Conservation (phyloP, 2,113 vertebrate genomes). For the Pyxicephalus adspersus region DNA sequence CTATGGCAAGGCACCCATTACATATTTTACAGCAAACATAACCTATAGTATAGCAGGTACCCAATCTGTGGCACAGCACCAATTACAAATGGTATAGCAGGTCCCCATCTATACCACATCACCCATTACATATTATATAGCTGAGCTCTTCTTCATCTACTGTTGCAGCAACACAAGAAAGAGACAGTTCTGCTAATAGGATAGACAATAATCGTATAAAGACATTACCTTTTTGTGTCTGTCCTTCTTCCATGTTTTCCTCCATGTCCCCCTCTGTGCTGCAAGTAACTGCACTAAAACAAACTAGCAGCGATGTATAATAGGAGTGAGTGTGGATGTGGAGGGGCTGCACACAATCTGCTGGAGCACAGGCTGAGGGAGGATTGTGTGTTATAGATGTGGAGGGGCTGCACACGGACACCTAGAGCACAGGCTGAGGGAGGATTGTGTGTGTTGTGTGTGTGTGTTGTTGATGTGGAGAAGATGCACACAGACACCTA, state of each 20-base stretch:
- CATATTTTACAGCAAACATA: too few species aligned
- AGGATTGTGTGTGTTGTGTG: conserved; percentile 50
- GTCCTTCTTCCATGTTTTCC: conserved; percentile 98
- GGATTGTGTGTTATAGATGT: conserved; percentile 67
- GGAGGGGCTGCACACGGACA: too few species aligned
- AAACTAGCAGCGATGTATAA: conserved; percentile 77
- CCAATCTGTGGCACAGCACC: too few species aligned
- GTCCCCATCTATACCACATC: too few species aligned
- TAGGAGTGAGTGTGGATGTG: conserved; percentile 69
- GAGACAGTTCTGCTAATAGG: conserved; percentile 24
- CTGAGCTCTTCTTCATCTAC: too few species aligned
- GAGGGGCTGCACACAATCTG: too few species aligned
- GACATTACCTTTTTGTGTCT: conserved; percentile 96
- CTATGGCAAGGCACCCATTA: too few species aligned
- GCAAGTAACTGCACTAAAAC: conserved; percentile 59
- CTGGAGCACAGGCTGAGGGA: conserved; percentile 20
- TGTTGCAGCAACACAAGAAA: background rate
- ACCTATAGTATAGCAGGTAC: too few species aligned
- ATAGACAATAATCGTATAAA: conserved; percentile 51
- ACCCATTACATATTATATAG: too few species aligned
- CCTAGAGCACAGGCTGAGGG: conserved; percentile 39
- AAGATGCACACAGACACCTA: too few species aligned
- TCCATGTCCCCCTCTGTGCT: conserved; percentile 87
- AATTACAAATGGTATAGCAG: too few species aligned
- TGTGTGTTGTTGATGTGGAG: conserved; percentile 67